Conservation (phyloP, 2,888 invertebrate species). For the Rhorus exstirpatorius region DNA sequence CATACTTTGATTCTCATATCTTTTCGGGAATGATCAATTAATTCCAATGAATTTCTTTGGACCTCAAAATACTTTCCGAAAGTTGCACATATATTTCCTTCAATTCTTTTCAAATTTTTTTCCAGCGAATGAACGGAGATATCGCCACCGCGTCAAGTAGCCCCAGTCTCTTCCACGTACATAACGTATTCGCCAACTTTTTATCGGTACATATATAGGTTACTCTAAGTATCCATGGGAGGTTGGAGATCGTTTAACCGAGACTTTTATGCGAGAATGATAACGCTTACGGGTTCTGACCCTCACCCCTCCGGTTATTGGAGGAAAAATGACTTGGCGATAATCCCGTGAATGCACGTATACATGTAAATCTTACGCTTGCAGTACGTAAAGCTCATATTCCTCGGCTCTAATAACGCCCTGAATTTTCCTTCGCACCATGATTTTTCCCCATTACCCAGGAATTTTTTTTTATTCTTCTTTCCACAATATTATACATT, state of each 20-base stretch:
- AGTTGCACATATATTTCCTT: no score
- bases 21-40: no score
- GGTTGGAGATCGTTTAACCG: constrained; percentile 16
- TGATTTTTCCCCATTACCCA: neutral
- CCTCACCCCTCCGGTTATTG: constrained; percentile 46
- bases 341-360: constrained; percentile 42
- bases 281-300: constrained; percentile 35
- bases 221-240: no score
- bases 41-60: no score
- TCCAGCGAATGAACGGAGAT: neutral
- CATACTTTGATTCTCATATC: neutral
- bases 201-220: neutral
- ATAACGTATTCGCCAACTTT: neutral
- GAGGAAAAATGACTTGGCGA: constrained; percentile 58
- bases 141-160: no score
- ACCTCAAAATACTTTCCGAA: no score
- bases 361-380: constrained; percentile 24
- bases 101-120: neutral
- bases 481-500: neutral
- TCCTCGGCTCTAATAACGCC: constrained; percentile 16
- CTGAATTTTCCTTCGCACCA: constrained; percentile 26
- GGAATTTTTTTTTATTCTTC: neutral
- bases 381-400: constrained; percentile 5
- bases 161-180: no score
- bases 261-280: constrained; percentile 62